Evolutionary conservation across 35 echinoderm and acorn worm genomes (phyloP).

Genomic region (Strongylocentrotus purpuratus): DNA sequence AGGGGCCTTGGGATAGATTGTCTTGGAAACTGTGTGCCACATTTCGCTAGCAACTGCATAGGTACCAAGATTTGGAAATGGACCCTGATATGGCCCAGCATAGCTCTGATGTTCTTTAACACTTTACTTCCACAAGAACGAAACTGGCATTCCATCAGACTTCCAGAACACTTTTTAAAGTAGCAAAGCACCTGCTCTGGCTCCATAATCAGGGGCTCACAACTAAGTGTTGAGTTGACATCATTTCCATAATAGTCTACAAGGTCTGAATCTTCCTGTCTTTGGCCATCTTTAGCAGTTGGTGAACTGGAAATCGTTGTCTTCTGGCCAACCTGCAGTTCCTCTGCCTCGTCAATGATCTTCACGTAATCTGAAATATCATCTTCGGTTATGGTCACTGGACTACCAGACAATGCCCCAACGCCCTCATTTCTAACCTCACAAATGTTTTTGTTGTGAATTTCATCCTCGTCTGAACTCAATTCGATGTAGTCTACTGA

Average conservation of each 20-base stretch:
- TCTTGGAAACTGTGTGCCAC: background rate
- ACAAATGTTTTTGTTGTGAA: background rate
- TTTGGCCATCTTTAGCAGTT: background rate
- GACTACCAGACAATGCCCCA: constrained; percentile 44
- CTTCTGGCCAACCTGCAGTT: background rate
- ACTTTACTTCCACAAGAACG: constrained; percentile 60
- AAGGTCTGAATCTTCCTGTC: constrained; percentile 41
- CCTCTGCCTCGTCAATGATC: constrained; percentile 60
- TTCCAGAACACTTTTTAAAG: constrained; percentile 57
- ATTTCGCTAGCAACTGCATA: constrained; percentile 23
- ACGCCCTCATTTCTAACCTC: background rate
- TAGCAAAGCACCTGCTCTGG: constrained; percentile 65
- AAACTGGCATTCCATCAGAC: constrained; percentile 57
- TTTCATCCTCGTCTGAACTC: constrained; percentile 41
- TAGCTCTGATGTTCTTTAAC: constrained; percentile 61
- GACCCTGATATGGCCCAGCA: constrained; percentile 71
- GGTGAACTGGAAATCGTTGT: background rate
- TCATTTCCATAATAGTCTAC: constrained; percentile 73
- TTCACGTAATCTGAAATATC: constrained; percentile 72
- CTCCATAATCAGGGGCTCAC: constrained; percentile 74
- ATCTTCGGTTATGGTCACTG: constrained; percentile 61
- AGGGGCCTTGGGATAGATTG: constrained; percentile 52
- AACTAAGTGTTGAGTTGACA: constrained; percentile 59
- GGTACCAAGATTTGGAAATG: constrained; percentile 65
- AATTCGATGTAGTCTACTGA: background rate